Percentiles rank a stretch among this genome's conserved stretches.
These are phyloP conservation scores for Desmophyllum pertusum DNA, from an alignment of 92 coral and sea anemone species.

Conservation along the genomic window DNA sequence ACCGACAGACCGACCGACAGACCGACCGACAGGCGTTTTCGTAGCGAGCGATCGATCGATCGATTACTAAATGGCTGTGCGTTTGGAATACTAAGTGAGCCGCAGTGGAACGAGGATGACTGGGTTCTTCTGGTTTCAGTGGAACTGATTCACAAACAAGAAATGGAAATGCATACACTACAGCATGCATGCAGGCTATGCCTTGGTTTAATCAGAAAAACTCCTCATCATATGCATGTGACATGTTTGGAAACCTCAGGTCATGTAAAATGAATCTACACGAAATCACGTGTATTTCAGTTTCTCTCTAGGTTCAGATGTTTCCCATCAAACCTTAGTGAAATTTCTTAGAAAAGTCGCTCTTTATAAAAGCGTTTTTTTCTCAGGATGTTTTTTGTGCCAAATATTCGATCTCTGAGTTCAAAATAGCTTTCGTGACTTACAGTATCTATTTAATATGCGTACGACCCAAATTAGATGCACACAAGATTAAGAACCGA, in stretches of 20 bases:
- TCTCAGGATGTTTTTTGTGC: not conserved
- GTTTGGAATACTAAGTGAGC: not conserved
- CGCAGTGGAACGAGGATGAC: not conserved
- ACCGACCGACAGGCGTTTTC: not conserved
- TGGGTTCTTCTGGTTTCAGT: not conserved
- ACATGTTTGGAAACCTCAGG: not conserved
- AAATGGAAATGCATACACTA: not conserved
- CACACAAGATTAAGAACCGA: not conserved
- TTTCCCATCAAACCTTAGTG: not conserved
- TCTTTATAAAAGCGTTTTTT: not conserved
- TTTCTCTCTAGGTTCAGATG: not conserved
- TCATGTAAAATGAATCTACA: not conserved
- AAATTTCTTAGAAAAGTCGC: not conserved
- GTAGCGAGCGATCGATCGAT: not conserved
- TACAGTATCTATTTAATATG: not conserved
- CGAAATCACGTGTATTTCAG: not conserved
- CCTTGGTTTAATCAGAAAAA: not conserved
- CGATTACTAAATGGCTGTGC: no score
- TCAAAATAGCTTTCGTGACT: not conserved
- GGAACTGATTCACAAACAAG: not conserved
- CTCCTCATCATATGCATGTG: not conserved
- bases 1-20: no score
- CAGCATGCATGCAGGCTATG: not conserved
- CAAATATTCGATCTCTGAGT: not conserved
- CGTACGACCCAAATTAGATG: not conserved